phyloP scores from a whole-genome alignment of 2,797 vertebrate species.

The Scyliorhinus canicula region DNA sequence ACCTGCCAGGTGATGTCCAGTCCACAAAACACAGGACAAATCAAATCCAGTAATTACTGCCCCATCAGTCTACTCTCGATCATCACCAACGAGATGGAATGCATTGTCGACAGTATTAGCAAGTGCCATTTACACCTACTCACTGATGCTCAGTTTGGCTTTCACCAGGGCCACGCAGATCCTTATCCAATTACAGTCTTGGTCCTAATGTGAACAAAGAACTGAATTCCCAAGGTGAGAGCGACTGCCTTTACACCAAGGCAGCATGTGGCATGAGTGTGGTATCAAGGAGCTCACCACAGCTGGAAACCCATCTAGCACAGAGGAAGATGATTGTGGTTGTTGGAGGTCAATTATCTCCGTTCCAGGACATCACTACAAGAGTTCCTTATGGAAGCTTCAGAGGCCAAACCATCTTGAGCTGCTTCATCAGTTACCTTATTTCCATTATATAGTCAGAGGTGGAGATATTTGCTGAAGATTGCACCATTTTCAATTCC shows the following conservation, averaged over 20 bases:
- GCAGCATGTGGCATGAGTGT: not conserved
- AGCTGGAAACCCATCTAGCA: not conserved
- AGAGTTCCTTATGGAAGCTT: too few relatives aligned
- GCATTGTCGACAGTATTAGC: not conserved
- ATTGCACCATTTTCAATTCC: not conserved
- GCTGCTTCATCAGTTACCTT: too few relatives aligned
- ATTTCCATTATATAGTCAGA: too few relatives aligned
- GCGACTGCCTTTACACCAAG: not conserved
- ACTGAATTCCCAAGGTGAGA: not conserved
- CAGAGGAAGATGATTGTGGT: not conserved
- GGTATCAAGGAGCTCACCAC: not conserved
- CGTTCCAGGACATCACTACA: too few relatives aligned
- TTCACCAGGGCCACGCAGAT: not conserved
- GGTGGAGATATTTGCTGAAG: not conserved
- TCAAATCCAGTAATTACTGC: not conserved
- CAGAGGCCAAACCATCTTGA: too few relatives aligned
- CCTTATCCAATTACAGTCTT: not conserved
- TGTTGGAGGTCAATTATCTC: not conserved
- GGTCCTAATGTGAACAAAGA: not conserved
- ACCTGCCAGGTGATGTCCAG: not conserved
- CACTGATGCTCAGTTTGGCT: not conserved
- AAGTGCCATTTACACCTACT: not conserved
- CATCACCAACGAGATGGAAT: not conserved
- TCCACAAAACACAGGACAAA: not conserved
- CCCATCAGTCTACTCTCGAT: not conserved